Percentiles rank a stretch among this genome's conserved stretches.
Evolutionary conservation across 2,888 invertebrate species (phyloP).

Genomic region (Merodon equestris): DNA sequence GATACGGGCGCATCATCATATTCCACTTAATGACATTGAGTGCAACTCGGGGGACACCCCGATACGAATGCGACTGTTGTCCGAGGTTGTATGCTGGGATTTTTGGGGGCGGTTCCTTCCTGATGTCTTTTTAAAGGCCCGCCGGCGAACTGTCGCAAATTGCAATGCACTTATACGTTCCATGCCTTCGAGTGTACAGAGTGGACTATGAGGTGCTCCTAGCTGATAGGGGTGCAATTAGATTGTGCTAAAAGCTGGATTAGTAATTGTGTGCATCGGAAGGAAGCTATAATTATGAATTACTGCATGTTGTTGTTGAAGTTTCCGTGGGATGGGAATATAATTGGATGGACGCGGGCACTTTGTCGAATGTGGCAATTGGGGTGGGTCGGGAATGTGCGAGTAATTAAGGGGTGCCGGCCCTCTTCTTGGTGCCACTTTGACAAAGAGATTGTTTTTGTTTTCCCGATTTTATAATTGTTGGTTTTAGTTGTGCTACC

Average conservation of each 20-base stretch:
- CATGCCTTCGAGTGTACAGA: neutral
- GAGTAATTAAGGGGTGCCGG: too few species aligned
- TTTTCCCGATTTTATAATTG: too few species aligned
- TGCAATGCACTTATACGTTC: slow-evolving; percentile 21
- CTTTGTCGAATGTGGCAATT: too few species aligned
- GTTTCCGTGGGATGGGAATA: slow-evolving; percentile 21
- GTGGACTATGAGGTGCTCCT: neutral
- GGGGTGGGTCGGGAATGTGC: too few species aligned
- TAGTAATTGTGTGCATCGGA: slow-evolving; percentile 31
- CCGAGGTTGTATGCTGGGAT: slow-evolving; percentile 22
- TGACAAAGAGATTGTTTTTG: too few species aligned
- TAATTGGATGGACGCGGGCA: slow-evolving; percentile 11
- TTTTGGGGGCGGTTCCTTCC: slow-evolving; percentile 50
- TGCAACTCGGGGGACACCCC: neutral
- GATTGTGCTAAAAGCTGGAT: slow-evolving; percentile 60
- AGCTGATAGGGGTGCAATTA: slow-evolving; percentile 18
- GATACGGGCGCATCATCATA: slow-evolving; percentile 4
- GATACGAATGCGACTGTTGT: too few species aligned
- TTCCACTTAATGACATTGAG: slow-evolving; percentile 49
- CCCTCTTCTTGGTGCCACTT: too few species aligned
- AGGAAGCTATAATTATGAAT: slow-evolving; percentile 54
- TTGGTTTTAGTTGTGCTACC: too few species aligned
- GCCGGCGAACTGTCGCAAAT: slow-evolving; percentile 55
- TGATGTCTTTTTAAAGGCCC: slow-evolving; percentile 54
- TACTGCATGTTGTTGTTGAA: slow-evolving; percentile 38